Evolutionary conservation across 2,113 vertebrate genomes (phyloP).

Genomic region (Chionis minor): DNA sequence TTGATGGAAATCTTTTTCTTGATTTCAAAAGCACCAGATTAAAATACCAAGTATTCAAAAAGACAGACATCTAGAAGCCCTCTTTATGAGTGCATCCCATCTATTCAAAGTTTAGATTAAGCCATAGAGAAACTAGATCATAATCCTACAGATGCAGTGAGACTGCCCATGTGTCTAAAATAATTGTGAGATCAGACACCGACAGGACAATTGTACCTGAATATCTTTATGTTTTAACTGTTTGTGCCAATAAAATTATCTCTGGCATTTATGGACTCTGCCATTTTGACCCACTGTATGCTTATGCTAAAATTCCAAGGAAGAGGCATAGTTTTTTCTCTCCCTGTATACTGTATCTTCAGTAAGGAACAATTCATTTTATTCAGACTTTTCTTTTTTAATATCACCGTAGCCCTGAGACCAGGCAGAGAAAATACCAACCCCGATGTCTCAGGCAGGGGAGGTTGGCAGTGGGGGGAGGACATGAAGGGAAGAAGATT

Average conservation of each 20-base stretch:
- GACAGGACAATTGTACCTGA: background rate
- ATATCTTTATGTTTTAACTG: conserved; percentile 45
- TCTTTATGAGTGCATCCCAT: background rate
- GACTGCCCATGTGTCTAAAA: background rate
- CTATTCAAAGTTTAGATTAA: background rate
- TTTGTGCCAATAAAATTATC: conserved; percentile 23
- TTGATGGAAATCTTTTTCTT: conserved; percentile 25
- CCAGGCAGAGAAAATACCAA: conserved; percentile 40
- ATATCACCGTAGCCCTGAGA: conserved; percentile 30
- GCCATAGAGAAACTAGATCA: background rate
- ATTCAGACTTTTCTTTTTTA: conserved; percentile 33
- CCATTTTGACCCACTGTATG: conserved; percentile 30
- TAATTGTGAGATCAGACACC: background rate
- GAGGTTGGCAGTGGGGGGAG: fast-evolving
- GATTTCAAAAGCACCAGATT: conserved; percentile 3
- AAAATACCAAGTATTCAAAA: background rate
- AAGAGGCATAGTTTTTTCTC: background rate
- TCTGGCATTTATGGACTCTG: conserved; percentile 33
- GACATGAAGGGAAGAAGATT: background rate
- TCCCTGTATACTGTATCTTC: background rate
- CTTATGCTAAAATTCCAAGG: conserved; percentile 35
- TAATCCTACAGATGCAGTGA: background rate
- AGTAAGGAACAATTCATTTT: conserved; percentile 36
- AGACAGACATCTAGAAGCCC: background rate
- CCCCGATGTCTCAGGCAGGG: background rate